Evolutionary conservation across 2,797 vertebrate species (phyloP), one percentile per base, ranked within the genome.

Genomic region (Acipenser transmontanus): DNA sequence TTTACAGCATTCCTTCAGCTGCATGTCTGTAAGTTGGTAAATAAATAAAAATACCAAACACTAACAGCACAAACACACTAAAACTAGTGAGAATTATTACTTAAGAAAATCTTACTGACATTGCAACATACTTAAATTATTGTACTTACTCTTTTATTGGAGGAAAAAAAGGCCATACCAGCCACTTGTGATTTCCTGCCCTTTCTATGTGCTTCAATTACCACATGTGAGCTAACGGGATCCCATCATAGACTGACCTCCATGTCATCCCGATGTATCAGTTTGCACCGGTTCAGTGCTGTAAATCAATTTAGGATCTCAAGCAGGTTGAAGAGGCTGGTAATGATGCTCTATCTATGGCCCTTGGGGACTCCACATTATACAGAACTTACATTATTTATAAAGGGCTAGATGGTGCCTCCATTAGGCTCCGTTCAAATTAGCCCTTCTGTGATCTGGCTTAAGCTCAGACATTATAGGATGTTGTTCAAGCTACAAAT

Each of bases 341-440:
- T 98, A 98, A 98, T 95, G 94, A 95, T 95, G 95, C 95, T 97
- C 93, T 96, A 93, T 92, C 88, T 87, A 88, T 83, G 71, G 76
- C 92, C 95, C 88, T 96, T 48, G 6, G 93, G 85, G 95, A 94
- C 73, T 78, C 82, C 70, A 89, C 93, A 93, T 96, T 97, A 97
- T 94, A 93, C 93, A 94, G 91, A 92, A 92, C 90, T 88, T 99
- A 96, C 93, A 98, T 98, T 98, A 99, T 98, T 99, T 96, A 99
- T 98, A 95, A 98, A 92, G 93, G 87, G 87, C 84, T 91, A 81
- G 92, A 90, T 82, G 81, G 92, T 91, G 91, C 92, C 83, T 98
- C 96, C 97, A 98, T 99, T 98, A 99, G 91, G 88, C 88, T 82
- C 84, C 78, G 82, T 90, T 92, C 90, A 92, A 91, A 91, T 87